A percentile compares a stretch with the other conserved stretches of the same genome.
phyloP scores from a whole-genome alignment of 2,113 vertebrate genomes.

The Hippocampus mohnikei region DNA sequence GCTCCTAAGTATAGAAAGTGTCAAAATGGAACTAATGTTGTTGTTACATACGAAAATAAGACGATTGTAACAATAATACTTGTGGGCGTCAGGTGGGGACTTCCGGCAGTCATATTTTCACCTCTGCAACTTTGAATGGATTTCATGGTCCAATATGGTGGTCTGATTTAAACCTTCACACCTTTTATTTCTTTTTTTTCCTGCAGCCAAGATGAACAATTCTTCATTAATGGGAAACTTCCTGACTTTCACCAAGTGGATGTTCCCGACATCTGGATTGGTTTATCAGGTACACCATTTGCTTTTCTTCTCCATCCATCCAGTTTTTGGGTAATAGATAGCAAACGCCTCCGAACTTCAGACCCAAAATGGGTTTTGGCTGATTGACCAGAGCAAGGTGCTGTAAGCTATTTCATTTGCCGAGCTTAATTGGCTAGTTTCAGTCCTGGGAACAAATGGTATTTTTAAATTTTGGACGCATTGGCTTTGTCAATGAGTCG shows the following conservation, averaged over 20 bases:
- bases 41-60: too few relatives aligned
- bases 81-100: too few relatives aligned
- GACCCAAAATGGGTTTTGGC: too few relatives aligned
- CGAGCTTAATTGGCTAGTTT: not conserved
- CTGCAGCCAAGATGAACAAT: constrained; percentile 71
- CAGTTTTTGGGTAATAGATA: too few relatives aligned
- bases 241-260: constrained; percentile 72
- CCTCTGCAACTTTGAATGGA: not conserved
- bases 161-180: not conserved
- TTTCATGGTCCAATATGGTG: not conserved
- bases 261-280: constrained; percentile 76
- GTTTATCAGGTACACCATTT: constrained; percentile 66
- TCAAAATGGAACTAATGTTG: not conserved
- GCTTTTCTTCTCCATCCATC: not conserved
- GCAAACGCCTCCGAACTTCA: too few relatives aligned
- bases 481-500: too few relatives aligned
- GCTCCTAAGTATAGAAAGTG: too few relatives aligned
- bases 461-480: too few relatives aligned
- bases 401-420: too few relatives aligned
- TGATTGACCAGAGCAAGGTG: too few relatives aligned
- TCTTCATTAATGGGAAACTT: constrained; percentile 69
- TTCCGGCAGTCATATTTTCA: not conserved
- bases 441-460: not conserved
- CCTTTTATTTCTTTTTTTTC: not conserved
- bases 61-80: not conserved